Conservation (phyloP, 2,797 vertebrate species). For the Discoglossus pictus region DNA sequence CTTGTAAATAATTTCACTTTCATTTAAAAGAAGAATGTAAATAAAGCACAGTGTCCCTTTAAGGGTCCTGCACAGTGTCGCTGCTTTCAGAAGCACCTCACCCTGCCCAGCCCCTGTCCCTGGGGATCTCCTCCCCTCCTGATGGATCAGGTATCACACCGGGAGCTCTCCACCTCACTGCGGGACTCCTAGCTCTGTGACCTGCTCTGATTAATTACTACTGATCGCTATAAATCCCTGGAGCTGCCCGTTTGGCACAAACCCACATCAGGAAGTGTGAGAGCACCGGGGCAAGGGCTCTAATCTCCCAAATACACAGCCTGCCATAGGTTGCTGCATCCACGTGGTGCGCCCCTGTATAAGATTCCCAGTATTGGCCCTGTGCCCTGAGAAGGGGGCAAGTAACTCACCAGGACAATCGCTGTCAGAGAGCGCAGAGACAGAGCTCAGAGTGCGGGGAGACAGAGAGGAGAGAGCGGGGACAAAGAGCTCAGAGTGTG, state of each 20-base stretch:
- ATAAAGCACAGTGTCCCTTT: too few species aligned
- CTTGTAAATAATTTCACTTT: too few species aligned
- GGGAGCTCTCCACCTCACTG: not conserved
- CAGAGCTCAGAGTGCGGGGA: conserved; percentile 47
- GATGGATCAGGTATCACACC: conserved; percentile 13
- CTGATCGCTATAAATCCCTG: too few species aligned
- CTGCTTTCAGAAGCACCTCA: too few species aligned
- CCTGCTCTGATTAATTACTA: conserved; percentile 6
- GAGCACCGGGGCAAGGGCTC: conserved; percentile 61
- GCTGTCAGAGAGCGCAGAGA: conserved; percentile 45
- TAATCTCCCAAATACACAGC: conserved; percentile 66
- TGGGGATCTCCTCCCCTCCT: not conserved
- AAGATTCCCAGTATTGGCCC: conserved; percentile 81
- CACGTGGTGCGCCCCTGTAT: conserved; percentile 86
- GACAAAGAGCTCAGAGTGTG: conserved; percentile 10
- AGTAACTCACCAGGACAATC: conserved; percentile 32
- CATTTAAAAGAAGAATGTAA: too few species aligned
- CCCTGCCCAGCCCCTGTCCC: too few species aligned
- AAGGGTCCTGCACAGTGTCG: too few species aligned
- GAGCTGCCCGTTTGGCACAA: too few species aligned
- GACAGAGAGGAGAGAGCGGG: too few species aligned
- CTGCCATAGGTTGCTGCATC: conserved; percentile 73
- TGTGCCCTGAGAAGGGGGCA: conserved; percentile 71
- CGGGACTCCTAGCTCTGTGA: not conserved
- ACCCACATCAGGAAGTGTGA: conserved; percentile 65